phyloP scores from a whole-genome alignment of 1,140 invertebrate genomes.

The Cydia splendana region DNA sequence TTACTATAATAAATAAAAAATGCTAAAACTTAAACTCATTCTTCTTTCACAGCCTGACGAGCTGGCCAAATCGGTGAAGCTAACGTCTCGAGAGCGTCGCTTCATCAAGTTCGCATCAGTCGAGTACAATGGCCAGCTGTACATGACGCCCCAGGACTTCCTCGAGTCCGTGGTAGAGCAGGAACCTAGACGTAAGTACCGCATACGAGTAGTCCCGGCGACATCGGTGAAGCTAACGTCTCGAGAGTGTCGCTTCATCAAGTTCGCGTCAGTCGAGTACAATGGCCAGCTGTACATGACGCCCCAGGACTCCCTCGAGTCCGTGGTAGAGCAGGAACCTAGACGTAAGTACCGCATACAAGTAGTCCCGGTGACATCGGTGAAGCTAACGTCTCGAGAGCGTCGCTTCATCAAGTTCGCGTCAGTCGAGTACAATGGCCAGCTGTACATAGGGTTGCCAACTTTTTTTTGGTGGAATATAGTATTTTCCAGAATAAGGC shows the following conservation, averaged over 20 bases:
- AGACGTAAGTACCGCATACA: constrained; percentile 85
- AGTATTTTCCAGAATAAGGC: too few species aligned
- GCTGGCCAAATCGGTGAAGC: constrained; percentile 80
- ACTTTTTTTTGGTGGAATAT: too few species aligned
- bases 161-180: constrained; percentile 97
- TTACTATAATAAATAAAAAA: too few species aligned
- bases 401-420: constrained; percentile 86
- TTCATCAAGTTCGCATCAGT: constrained; percentile 92
- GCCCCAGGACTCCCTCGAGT: constrained; percentile 98
- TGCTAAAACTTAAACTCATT: background rate
- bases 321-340: constrained; percentile 95
- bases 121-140: constrained; percentile 95
- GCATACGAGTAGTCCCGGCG: constrained; percentile 90
- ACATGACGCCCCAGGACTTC: constrained; percentile 99
- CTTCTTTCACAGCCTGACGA: constrained; percentile 67
- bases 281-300: constrained; percentile 98
- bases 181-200: constrained; percentile 85
- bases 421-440: constrained; percentile 95
- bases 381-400: constrained; percentile 67
- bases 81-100: background rate
- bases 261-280: constrained; percentile 97
- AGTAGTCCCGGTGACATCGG: constrained; percentile 86
- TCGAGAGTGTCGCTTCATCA: constrained; percentile 49
- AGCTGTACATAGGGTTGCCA: too few species aligned
- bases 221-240: constrained; percentile 79